Conservation (phyloP, 1,140 invertebrate genomes). For the Penaeus japonicus region DNA sequence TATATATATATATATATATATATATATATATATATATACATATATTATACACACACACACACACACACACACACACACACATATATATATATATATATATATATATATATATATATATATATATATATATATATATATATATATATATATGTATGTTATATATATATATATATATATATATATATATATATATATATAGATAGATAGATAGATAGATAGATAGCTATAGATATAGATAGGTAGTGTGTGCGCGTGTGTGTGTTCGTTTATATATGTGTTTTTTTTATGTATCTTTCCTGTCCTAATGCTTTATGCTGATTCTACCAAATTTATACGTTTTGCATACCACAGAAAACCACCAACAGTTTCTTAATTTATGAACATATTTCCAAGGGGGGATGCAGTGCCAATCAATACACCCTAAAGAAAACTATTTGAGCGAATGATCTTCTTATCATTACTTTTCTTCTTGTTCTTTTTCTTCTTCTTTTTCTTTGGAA, state of each 20-base stretch:
- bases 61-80: neutral
- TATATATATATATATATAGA: neutral
- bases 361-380: too few relatives aligned
- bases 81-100: neutral
- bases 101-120: neutral
- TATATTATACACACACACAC: neutral
- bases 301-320: too few relatives aligned
- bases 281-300: neutral
- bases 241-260: neutral
- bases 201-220: constrained; percentile 6
- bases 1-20: neutral
- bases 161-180: neutral
- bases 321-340: too few relatives aligned
- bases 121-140: neutral
- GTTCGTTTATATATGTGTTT: neutral
- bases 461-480: too few relatives aligned
- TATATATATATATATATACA: neutral
- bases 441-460: too few relatives aligned
- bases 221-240: neutral
- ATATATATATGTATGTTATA: neutral
- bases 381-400: too few relatives aligned
- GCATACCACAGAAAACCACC: too few relatives aligned
- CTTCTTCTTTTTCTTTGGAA: too few relatives aligned
- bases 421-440: too few relatives aligned
- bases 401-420: too few relatives aligned